Base-by-base conservation (phyloP, 2,888 invertebrate genomes). In the Megaustenia siamemsis region DNA sequence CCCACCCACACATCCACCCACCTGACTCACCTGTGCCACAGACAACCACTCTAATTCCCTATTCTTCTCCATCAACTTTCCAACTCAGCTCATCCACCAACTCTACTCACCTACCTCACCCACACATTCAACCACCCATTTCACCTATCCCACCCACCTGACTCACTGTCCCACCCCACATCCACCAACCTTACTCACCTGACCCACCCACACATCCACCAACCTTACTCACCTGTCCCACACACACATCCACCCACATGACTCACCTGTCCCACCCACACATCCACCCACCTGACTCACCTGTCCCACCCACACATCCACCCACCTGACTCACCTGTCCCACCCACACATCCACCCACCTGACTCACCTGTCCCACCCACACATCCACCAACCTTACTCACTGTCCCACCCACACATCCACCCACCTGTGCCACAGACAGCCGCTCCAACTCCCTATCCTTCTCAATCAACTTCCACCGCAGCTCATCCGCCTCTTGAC, bases 11-110 rank as follows among this genome's bases (percentile, higher is more conserved):
- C 6, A 49, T 10, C 15, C 8, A 10, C 8, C 6, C 49, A 60
- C 60, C 10, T 35, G 12, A 73, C 73, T 28, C 32, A 75, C 84
- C 56, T 90, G 82, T 66, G 90, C 88, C 0, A 88, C 90, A 40
- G 96, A 96, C 38, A 98, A 94, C 3, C 96, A 95, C 81, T 96
- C 96, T 83, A 98, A 95, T 94, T 97, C 97, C 5, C 96, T 94
- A 92, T 97, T 97, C 91, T 96, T 96, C 89, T 96, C 96, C 91
- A 96, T 96, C 86, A 96, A 95, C 90, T 97, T n/a, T 96, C 93
- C 96, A 96, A 86, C 96, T 95, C 45, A 97, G 94, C 89, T 96
- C 96, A 81, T 95, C 95, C 82, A 96, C 95, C n/a, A n/a, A n/a
- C n/a, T n/a, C n/a, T n/a, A n/a, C n/a, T n/a, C n/a, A n/a, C n/a